Base-by-base conservation (phyloP, 1,140 invertebrate species). In the Periplaneta americana region DNA sequence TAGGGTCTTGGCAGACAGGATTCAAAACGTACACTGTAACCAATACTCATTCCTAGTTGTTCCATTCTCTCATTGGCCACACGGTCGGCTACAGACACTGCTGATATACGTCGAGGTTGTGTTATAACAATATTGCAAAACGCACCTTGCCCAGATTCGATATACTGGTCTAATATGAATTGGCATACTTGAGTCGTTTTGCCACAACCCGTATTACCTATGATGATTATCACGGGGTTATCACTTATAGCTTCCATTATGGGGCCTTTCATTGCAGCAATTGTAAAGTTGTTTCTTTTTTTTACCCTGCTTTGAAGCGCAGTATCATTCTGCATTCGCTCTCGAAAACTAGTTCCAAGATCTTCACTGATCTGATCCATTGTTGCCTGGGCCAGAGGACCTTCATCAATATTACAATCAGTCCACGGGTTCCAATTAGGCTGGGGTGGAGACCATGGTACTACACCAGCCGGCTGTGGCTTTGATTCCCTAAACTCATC, bases 341-440 rank as follows among this genome's bases (percentile, higher is more conserved):
- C 90, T 33, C 93, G 90, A 81, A 93, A 89, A 37, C 91, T 90
- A 22, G 90, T 89, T 82, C 93, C 89, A 75, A 99, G 89, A 82
- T 98, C 94, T 11, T 91, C 87, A 84, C 96, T 98, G 6, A 99
- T 91, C 76, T 95, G 89, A 34, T 98, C 96, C 83, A 99, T 89
- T 9, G 91, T 89, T 0, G 93, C 92, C 91, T 93, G 83, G 3
- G 97, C 96, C 74, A 99, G 88, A 15, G 96, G 96, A 78, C 94
- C 97, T 86, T 98, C 96, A 85, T 98, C 98, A 85, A 99, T 98
- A 86, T 99, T 99, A 85, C 95, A 97, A 0, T 93, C 94, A 34
- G 93, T 94, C 98, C 98, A 99, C 13, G 98, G 94, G 89, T 99
- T 98, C 98, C 98, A 99, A 88, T 99, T 99, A 17, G 92, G 92